phyloP scores from a whole-genome alignment of 2,888 invertebrate species.

The Acleris emargana region DNA sequence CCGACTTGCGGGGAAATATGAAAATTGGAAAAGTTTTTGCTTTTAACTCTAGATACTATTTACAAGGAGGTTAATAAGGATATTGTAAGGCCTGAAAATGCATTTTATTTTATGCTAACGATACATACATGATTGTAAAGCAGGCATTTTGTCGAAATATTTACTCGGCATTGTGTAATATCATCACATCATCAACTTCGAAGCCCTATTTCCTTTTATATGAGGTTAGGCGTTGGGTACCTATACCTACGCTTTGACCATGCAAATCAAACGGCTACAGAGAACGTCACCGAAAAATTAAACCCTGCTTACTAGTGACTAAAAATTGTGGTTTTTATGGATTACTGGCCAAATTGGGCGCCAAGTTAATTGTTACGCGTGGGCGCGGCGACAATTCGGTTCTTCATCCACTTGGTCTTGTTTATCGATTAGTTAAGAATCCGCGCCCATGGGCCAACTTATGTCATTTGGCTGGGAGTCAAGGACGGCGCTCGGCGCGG shows the following conservation, averaged over 20 bases:
- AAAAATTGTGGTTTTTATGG: conserved; percentile 55
- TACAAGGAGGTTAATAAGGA: neutral
- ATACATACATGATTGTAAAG: neutral
- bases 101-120: too few species aligned
- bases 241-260: too few species aligned
- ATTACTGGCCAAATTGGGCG: conserved; percentile 63
- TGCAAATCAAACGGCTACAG: neutral
- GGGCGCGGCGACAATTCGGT: conserved; percentile 68
- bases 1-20: conserved; percentile 57
- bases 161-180: neutral
- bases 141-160: neutral
- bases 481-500: conserved; percentile 75
- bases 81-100: too few species aligned
- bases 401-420: conserved; percentile 73
- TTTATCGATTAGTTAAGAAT: conserved; percentile 80
- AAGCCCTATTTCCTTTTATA: too few species aligned
- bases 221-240: too few species aligned
- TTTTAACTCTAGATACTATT: conserved; percentile 44
- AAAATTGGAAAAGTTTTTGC: conserved; percentile 64
- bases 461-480: conserved; percentile 83
- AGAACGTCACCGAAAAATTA: neutral
- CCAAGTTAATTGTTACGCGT: conserved; percentile 69
- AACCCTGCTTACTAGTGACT: conserved; percentile 9
- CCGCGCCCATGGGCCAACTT: conserved; percentile 82
- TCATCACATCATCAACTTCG: too few species aligned